Conservation (phyloP, 2,113 vertebrate species). For the Smithornis capensis region DNA sequence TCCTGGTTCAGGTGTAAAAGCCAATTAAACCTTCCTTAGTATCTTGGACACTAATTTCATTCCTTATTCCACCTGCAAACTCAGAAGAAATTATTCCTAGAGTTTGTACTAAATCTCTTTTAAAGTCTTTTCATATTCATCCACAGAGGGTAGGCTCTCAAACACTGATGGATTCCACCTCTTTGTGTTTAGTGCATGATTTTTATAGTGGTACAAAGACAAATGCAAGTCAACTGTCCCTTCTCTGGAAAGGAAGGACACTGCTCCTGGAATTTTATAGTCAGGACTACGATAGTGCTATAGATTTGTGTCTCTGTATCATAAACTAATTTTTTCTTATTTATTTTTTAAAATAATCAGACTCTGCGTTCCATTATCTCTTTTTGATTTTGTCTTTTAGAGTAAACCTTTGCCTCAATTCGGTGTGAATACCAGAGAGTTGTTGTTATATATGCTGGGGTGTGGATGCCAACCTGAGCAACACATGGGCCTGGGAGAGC, state of each 20-base stretch:
- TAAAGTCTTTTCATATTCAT: background rate
- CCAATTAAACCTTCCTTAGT: background rate
- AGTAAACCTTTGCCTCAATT: background rate
- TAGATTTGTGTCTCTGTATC: background rate
- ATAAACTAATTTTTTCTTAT: background rate
- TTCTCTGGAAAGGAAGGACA: background rate
- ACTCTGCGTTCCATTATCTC: background rate
- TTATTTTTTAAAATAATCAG: background rate
- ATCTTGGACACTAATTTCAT: background rate
- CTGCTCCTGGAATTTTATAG: background rate
- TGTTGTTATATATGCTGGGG: background rate
- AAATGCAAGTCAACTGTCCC: background rate
- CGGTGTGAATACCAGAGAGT: background rate
- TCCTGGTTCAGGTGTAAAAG: background rate
- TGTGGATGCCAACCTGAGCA: background rate
- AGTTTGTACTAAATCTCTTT: background rate
- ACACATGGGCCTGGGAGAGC: background rate
- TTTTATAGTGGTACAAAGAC: background rate
- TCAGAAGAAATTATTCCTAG: background rate
- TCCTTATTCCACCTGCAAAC: background rate
- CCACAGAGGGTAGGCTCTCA: background rate
- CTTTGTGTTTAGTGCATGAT: background rate
- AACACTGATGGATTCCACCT: background rate
- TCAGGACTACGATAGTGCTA: background rate
- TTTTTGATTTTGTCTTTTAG: background rate